Base-by-base conservation (phyloP, 1,140 invertebrate genomes). In the Choristoneura fumiferana region DNA sequence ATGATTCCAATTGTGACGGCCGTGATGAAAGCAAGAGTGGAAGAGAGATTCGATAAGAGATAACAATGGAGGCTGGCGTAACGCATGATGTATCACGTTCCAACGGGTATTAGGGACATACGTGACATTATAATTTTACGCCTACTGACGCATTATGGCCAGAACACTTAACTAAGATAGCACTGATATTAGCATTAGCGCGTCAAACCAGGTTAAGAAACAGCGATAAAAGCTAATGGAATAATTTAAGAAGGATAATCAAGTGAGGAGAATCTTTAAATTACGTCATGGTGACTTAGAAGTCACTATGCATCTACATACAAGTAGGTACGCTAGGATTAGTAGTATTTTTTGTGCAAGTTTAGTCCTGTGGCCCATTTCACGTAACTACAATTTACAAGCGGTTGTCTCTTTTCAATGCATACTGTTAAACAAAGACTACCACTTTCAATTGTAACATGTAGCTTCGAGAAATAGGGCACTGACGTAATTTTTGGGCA, bases 1-100 rank as follows among this genome's bases (percentile, higher is more conserved):
- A 70, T 67, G 69, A 65, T 67, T 66, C 61, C 40, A 65, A 71
- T 72, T 70, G 69, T 73, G 60, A 71, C 62, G 67, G 52, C 52
- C 64, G 45, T 64, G 66, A 62, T 67, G 67, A 78, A 76, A 72
- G 69, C 71, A 71, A 77, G 57, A 77, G 72, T 68, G 57, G 62
- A 71, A 60, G 39, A 65, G 54, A 64, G 53, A 67, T 63, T 15
- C 63, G 63, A 73, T 73, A 69, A 65, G 60, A 63, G 58, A 68
- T 67, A 55, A 70, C 71, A 67, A 68, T 66, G 49, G 33, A 29
- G 22, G 17, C 49, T 73, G 65, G 68, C 62, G 60, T 68, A 68
- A 73, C 54, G 39, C 45, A 60, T 63, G 67, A 69, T 63, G 40
- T 58, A 69, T 67, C 60, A 73, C 60, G 39, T 58, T 54, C 40